Base-by-base conservation (phyloP, 1,140 invertebrate species). In the Leucophenga varia region DNA sequence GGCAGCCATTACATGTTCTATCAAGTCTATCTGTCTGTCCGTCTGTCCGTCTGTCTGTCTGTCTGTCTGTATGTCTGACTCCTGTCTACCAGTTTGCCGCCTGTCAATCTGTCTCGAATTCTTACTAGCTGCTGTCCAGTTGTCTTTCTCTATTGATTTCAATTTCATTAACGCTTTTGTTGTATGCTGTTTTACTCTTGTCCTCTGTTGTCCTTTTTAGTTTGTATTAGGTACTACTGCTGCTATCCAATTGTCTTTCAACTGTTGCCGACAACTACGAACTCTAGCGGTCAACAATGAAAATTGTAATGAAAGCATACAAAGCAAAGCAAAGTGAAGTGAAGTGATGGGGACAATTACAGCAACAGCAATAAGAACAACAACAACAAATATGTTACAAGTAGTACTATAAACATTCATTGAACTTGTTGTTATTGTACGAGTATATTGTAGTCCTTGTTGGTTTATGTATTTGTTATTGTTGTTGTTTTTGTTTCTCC, bases 161-260 rank as follows among this genome's bases (percentile, higher is more conserved):
- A 64, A 64, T 64, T 64, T 64, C 57, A 64, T 64, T 64, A 64
- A 52, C 61, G 57, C 61, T 59, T 57, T 41, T 50, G 36, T 41
- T 37, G n/a, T n/a, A 13, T 35, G 16, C 32, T 5, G 12, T 13
- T 50, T 30, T 48, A 43, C n/a, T 30, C 25, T 7, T n/a, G n/a
- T 30, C 7, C 25, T 30, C 25, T 13, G 16, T 35, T 35, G 32
- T n/a, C 10, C 5, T 25, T 25, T 25, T 25, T 25, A 25, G 22
- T 25, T 25, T 5, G 5, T 25, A 25, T 25, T 25, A 10, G 13
- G 9, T 31, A 13, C 14, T 34, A 3, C 44, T 52, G 41, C 38
- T 37, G 12, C 19, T 37, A 8, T 43, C 40, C 6, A 21, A 40
- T 35, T 17, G 44, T 18, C 44, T 47, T 49, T 52, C 53, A 52